Percentiles rank a stretch among this genome's conserved stretches.
Conservation (phyloP, 2,888 invertebrate species). For the Xiphydria camelus region DNA sequence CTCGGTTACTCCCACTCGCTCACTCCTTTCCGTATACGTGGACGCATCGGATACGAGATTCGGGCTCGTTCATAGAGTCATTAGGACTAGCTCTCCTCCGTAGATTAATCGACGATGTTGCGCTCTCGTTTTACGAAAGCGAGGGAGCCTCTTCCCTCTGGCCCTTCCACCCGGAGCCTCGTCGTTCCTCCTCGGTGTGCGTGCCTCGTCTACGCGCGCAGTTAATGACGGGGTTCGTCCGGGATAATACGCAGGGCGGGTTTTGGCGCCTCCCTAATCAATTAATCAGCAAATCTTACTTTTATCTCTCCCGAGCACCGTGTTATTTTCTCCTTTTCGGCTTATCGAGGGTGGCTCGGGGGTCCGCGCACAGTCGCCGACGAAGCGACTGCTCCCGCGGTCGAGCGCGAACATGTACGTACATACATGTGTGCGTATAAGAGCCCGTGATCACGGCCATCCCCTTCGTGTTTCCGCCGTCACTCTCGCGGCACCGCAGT, state of each 20-base stretch:
- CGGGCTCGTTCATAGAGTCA: conserved; percentile 34
- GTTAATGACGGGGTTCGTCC: conserved; percentile 47
- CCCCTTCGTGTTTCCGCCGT: too few relatives aligned
- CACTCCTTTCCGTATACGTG: too few relatives aligned
- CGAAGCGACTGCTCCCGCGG: too few relatives aligned
- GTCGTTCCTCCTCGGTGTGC: conserved; percentile 4
- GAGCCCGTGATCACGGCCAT: too few relatives aligned
- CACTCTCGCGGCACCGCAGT: too few relatives aligned
- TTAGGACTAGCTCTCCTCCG: conserved; percentile 27
- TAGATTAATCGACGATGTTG: conserved; percentile 17
- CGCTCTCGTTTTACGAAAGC: conserved; percentile 27
- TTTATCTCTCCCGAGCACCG: conserved; percentile 19
- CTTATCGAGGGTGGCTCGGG: conserved; percentile 43
- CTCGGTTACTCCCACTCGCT: too few relatives aligned
- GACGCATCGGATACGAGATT: conserved; percentile 1
- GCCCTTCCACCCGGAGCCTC: conserved; percentile 3
- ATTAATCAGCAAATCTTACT: conserved; percentile 55
- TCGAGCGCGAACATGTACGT: too few relatives aligned
- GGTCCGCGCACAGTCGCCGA: too few relatives aligned
- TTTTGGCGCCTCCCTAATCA: conserved; percentile 52
- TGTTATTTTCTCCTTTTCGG: conserved; percentile 35
- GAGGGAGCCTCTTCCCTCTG: conserved; percentile 8
- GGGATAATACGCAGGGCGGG: conserved; percentile 48
- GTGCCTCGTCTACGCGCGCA: conserved; percentile 1
- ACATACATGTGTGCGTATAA: too few relatives aligned